Evolutionary conservation across 2,113 vertebrate genomes (phyloP), one percentile per base, ranked within the genome.

Genomic region (Neoarius graeffei): DNA sequence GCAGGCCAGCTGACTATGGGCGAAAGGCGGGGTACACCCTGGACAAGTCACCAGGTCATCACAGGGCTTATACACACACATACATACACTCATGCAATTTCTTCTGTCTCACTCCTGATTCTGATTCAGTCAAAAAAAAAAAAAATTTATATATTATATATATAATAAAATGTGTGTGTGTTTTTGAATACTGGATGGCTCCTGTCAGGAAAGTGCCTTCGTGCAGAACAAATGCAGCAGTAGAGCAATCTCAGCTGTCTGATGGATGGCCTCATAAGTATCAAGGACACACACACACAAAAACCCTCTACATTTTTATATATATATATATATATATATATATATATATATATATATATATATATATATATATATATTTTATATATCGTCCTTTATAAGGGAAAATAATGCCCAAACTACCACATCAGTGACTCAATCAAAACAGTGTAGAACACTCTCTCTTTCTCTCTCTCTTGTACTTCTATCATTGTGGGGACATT

Each of bases 151-250:
- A n/a, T n/a, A n/a, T n/a, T n/a, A 59, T 19, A 57, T 57, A 54
- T 54, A 54, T 54, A 13, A 54, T 54, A 54, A 11, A 54, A 71
- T 85, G 86, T 59, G 76, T 81, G 30, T 84, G 86, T 81, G 84
- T 81, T 64, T 86, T 64, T 89, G 79, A n/a, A 57, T 73, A 79
- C 76, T 30, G n/a, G 83, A 30, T 85, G 76, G 82, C 48, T 85
- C 69, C 56, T 57, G 84, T 89, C 83, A 89, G 79, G 71, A 82
- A 88, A 85, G 77, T 83, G 86, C 86, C 89, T 87, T 83, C 73
- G 83, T 90, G 89, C 79, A 83, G 84, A 90, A 90, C 86, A 88
- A 88, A 90, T 86, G 80, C 69, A 88, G 86, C 83, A 76, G 83
- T 77, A 84, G 69, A 87, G 86, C 67, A 85, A 88, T 35, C 83